A percentile compares a stretch with the other conserved stretches of the same genome.
Conservation (phyloP, 2,888 invertebrate species). For the Crioceris asparagi region DNA sequence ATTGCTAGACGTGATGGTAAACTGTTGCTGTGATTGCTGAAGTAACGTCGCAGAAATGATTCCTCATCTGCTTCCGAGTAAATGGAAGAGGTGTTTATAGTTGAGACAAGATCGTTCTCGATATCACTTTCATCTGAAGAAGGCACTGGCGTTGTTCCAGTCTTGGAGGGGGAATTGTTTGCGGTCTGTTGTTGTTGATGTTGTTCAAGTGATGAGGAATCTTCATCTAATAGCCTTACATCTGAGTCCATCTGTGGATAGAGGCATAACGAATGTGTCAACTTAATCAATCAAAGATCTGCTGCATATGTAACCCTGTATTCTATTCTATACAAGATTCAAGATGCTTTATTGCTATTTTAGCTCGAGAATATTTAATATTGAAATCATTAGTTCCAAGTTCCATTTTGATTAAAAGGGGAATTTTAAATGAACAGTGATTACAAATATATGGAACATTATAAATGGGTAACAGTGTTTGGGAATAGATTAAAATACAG, state of each 20-base stretch:
- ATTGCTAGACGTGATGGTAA: constrained; percentile 51
- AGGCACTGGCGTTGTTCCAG: constrained; percentile 8
- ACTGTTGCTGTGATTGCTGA: constrained; percentile 61
- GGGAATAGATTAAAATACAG: too few species aligned
- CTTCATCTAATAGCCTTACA: constrained; percentile 10
- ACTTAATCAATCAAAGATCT: neutral
- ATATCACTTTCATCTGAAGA: constrained; percentile 41
- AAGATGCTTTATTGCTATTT: too few species aligned
- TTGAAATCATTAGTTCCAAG: too few species aligned
- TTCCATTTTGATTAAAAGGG: too few species aligned
- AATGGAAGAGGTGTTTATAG: constrained; percentile 55
- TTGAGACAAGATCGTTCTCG: constrained; percentile 54
- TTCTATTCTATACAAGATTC: too few species aligned
- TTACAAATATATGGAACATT: too few species aligned
- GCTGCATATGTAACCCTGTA: neutral
- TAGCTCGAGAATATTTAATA: too few species aligned
- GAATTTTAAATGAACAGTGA: too few species aligned
- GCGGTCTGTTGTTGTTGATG: neutral
- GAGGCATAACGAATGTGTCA: neutral
- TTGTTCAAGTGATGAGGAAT: neutral
- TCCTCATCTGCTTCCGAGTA: constrained; percentile 43
- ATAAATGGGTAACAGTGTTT: too few species aligned
- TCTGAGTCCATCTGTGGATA: constrained; percentile 14
- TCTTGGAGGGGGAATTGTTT: neutral
- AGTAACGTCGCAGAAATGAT: constrained; percentile 59